Conservation (phyloP, 2,888 invertebrate species). For the Ophonus ardosiacus region DNA sequence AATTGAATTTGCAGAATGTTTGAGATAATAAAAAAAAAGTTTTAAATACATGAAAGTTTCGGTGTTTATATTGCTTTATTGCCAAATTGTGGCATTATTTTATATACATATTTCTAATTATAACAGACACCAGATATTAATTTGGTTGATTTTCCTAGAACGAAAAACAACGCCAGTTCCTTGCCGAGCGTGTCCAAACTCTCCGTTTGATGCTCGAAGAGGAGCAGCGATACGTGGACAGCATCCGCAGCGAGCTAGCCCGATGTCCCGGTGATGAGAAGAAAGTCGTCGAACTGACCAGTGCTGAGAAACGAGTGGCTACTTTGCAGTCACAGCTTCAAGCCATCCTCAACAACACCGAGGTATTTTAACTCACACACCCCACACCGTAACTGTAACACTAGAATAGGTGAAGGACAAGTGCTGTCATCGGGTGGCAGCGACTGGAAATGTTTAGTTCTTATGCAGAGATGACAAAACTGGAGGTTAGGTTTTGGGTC, state of each 20-base stretch:
- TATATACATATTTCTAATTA: too few relatives aligned
- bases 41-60: too few relatives aligned
- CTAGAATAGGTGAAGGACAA: background rate
- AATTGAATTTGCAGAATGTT: too few relatives aligned
- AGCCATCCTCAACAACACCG: slow-evolving; percentile 62
- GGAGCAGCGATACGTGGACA: slow-evolving; percentile 89
- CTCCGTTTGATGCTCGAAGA: slow-evolving; percentile 93
- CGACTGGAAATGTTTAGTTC: slow-evolving; percentile 35
- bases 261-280: slow-evolving; percentile 74
- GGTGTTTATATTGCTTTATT: too few relatives aligned
- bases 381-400: background rate
- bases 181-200: slow-evolving; percentile 89
- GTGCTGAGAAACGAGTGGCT: slow-evolving; percentile 80
- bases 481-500: slow-evolving; percentile 23
- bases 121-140: too few relatives aligned
- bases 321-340: slow-evolving; percentile 80
- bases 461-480: slow-evolving; percentile 60
- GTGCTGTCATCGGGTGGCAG: background rate
- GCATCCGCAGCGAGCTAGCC: slow-evolving; percentile 83
- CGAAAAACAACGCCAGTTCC: slow-evolving; percentile 90
- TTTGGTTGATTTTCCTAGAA: slow-evolving; percentile 77
- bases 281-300: slow-evolving; percentile 77
- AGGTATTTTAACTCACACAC: slow-evolving; percentile 23
- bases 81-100: too few relatives aligned
- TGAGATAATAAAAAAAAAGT: too few relatives aligned